Conservation (phyloP, 2,113 vertebrate species). For the Epinephelus fuscoguttatus region DNA sequence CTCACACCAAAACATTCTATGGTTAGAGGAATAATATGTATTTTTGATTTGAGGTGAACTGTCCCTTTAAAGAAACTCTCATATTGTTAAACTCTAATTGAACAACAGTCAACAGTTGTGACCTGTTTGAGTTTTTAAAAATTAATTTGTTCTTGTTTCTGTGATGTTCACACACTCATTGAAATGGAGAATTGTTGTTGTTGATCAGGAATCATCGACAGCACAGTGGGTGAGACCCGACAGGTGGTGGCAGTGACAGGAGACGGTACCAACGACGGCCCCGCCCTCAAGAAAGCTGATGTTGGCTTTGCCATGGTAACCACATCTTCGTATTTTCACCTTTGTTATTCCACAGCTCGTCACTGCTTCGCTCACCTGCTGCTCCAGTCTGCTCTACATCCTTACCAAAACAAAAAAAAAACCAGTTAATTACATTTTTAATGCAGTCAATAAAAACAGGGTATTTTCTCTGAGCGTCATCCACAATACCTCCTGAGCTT, state of each 20-base stretch:
- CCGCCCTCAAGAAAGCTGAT: conserved; percentile 97
- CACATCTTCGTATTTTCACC: neutral
- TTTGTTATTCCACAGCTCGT: neutral
- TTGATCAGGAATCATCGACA: conserved; percentile 95
- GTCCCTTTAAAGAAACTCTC: no score
- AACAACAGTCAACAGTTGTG: neutral
- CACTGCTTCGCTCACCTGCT: conserved; percentile 7
- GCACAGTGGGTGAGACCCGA: conserved; percentile 90
- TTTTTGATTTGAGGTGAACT: no score
- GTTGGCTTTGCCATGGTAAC: conserved; percentile 99
- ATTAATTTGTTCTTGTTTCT: neutral
- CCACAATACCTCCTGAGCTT: conserved; percentile 12
- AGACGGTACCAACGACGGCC: conserved; percentile 97
- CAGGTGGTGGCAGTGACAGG: conserved; percentile 98
- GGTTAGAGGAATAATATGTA: no score
- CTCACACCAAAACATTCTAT: no score
- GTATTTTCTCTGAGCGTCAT: conserved; percentile 19
- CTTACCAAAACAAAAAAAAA: conserved; percentile 13
- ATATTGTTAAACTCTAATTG: neutral
- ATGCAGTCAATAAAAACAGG: conserved; percentile 37
- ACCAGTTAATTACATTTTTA: conserved; percentile 42
- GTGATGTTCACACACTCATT: neutral
- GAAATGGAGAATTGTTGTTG: conserved; percentile 10
- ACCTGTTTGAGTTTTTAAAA: neutral
- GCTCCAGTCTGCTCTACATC: conserved; percentile 39